Evolutionary conservation across 2,888 invertebrate species (phyloP), one percentile per base, ranked within the genome.

Genomic region (Terebella lapidaria): DNA sequence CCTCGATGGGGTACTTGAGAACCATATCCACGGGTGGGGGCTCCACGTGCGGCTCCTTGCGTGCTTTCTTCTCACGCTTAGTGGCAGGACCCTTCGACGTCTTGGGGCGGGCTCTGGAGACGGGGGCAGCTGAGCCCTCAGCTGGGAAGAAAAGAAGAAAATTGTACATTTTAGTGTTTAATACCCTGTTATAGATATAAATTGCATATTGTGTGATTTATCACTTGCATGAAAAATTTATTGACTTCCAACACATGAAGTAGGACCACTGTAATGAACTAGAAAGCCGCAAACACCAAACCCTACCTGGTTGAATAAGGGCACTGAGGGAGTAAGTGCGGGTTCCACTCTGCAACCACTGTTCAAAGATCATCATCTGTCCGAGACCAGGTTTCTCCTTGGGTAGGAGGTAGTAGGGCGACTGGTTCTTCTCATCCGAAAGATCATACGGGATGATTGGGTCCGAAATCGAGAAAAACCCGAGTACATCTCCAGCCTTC

Each of bases 1-100:
- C 73, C 62, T 80, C 80, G 49, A 80, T 74, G 0, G 79, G 79
- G 58, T 76, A 78, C 26, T 74, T 69, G 3, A 79, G 72, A 20
- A 80, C 74, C 18, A 71, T 64, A 27, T 78, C 78, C n/a, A 73
- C 62, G 3, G 76, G 67, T 2, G 78, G 78, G 2, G 63, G 60
- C 5, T 46, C 54, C 18, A 22, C 45, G n/a, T 22, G 15, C 25
- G 42, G 46, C 56, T 42, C 29, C 68, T 72, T 59, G 35, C 22
- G 24, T 28, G 53, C 59, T 68, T 71, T 30, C 46, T 22, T 26
- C 45, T 61, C 22, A 24, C n/a, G 49, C 5, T 10, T 22, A 5
- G 18, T 10, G 49, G n/a, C 49, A 5, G 49, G 5, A 22, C 18
- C 18, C 15, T 15, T 24, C n/a, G 42, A 10, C n/a, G 42, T 35